Evolutionary conservation across 2,113 vertebrate genomes (phyloP), one percentile per base, ranked within the genome.

Genomic region (Gopherus flavomarginatus): DNA sequence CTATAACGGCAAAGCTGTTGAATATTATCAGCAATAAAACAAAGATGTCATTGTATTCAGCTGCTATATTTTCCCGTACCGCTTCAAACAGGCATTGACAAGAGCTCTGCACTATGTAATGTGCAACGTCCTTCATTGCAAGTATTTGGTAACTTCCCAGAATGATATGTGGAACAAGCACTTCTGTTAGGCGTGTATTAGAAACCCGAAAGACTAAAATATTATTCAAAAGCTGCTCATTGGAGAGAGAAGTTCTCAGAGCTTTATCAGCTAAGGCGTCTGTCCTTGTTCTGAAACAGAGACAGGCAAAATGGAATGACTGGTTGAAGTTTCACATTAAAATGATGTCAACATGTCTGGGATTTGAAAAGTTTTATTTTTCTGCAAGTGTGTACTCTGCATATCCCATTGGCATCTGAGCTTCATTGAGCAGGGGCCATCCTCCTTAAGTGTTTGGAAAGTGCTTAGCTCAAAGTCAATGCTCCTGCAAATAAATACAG

Each of bases 41-140:
- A 98, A 97, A 95, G 94, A 94, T 80, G 69, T 89, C 94, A 94
- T 98, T 98, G 97, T 98, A 89, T 95, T 96, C 93, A 87, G 86
- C 95, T 6, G 42, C 97, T 95, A 87, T 95, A 93, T 93, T 95
- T 97, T 96, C 96, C 94, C 50, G 29, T 86, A 79, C 87, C 22
- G 1, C 93, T 92, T 77, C 95, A 94, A 95, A 97, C 98, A 98
- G 96, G 97, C 91, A 97, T 94, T 13, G 86, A 96, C 97, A 97
- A 97, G 97, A 97, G 22, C 84, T 96, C 96, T 96, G 90, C 92
- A 90, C 97, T 96, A 62, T 97, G 95, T 96, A 95, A 91, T 50
- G 9, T 78, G 38, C 87, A 62, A 31, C 85, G 87, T 88, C 90
- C 94, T 98, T 98, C 95, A 90, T 97, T 97, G 89, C 87, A 93